These are phyloP conservation scores for Agelastica alni DNA, from an alignment of 2,888 invertebrate species.

Conservation along the genomic window DNA sequence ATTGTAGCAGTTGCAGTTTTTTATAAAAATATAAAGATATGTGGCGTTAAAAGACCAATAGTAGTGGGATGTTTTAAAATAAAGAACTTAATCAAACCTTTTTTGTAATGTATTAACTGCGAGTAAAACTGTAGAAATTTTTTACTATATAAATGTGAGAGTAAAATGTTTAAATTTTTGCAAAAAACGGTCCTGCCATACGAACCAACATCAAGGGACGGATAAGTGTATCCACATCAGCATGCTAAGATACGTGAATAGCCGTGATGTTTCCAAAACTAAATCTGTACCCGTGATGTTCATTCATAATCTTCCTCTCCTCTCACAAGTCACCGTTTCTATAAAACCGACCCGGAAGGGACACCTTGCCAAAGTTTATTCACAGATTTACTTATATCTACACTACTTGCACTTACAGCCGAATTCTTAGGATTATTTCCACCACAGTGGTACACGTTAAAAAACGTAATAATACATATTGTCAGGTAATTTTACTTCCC, in stretches of 20 bases:
- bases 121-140: no score
- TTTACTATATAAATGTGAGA: no score
- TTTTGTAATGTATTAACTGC: no score
- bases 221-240: slow-evolving; percentile 28
- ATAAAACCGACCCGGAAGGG: slow-evolving; percentile 46
- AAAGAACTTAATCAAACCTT: no score
- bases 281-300: slow-evolving; percentile 46
- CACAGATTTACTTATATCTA: slow-evolving; percentile 44
- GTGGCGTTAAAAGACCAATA: no score
- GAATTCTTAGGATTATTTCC: slow-evolving; percentile 45
- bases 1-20: no score
- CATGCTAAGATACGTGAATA: slow-evolving; percentile 40
- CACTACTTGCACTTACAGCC: slow-evolving; percentile 33
- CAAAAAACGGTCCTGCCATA: slow-evolving; percentile 20
- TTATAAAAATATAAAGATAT: no score
- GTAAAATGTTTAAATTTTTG: neutral
- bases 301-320: slow-evolving; percentile 46
- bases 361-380: slow-evolving; percentile 52
- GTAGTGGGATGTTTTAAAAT: no score
- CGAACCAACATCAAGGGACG: slow-evolving; percentile 26
- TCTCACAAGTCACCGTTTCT: slow-evolving; percentile 4
- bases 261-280: slow-evolving; percentile 41
- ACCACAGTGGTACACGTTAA: slow-evolving; percentile 19
- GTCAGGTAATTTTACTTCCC: no score
- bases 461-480: no score